Conservation (phyloP, 2,888 invertebrate species). For the Ophion costatus region DNA sequence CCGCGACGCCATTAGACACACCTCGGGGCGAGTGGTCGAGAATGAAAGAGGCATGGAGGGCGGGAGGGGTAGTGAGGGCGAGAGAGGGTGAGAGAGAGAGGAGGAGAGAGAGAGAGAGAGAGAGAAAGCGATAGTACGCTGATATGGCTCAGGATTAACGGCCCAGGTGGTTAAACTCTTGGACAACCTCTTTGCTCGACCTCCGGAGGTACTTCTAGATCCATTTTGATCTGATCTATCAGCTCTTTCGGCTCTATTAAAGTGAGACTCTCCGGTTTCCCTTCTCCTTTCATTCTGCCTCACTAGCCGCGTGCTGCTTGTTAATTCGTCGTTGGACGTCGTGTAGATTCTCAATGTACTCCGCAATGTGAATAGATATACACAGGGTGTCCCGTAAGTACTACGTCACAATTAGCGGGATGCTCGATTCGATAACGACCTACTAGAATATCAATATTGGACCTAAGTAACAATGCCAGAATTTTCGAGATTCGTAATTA, state of each 20-base stretch:
- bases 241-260: slow-evolving; percentile 19
- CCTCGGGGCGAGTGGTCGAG: not conserved
- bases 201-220: slow-evolving; percentile 40
- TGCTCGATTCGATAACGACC: no score
- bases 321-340: slow-evolving; percentile 1
- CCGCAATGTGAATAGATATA: not conserved
- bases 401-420: no score
- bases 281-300: not conserved
- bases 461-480: no score
- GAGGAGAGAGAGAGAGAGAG: slow-evolving; percentile 20
- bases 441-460: no score
- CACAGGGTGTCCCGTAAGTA: no score
- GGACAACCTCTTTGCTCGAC: slow-evolving; percentile 22
- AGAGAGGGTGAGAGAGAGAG: not conserved
- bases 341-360: not conserved
- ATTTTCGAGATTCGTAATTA: no score
- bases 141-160: slow-evolving; percentile 75
- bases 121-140: slow-evolving; percentile 17
- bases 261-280: not conserved
- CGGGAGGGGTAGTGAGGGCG: not conserved
- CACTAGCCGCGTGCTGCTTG: not conserved
- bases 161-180: slow-evolving; percentile 55
- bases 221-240: slow-evolving; percentile 45
- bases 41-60: slow-evolving; percentile 5
- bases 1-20: slow-evolving; percentile 72